Conservation (phyloP, 2,113 vertebrate species). For the Mesembrinibis cayennensis region DNA sequence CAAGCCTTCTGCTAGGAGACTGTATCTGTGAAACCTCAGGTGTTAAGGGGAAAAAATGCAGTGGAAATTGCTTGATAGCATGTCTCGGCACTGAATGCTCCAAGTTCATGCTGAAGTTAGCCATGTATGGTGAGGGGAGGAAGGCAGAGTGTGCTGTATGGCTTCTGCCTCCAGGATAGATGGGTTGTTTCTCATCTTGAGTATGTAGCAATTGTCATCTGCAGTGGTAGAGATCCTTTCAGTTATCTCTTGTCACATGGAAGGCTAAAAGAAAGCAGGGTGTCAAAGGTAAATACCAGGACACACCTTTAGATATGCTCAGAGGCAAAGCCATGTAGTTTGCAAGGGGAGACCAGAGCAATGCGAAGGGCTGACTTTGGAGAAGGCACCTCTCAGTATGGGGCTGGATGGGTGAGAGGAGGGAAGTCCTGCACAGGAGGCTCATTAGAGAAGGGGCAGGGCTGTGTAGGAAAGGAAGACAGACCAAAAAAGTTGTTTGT, state of each 20-base stretch:
- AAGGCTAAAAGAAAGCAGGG: not conserved
- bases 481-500: fast-evolving
- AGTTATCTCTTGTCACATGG: not conserved
- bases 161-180: not conserved
- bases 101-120: not conserved
- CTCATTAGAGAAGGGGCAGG: not conserved
- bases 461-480: not conserved
- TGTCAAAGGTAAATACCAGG: not conserved
- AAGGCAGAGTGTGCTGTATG: not conserved
- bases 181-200: not conserved
- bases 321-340: not conserved
- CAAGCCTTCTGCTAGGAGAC: not conserved
- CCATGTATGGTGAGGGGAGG: too few relatives aligned
- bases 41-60: not conserved
- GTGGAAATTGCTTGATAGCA: not conserved
- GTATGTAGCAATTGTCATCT: not conserved
- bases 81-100: not conserved
- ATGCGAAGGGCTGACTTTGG: not conserved
- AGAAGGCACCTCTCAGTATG: not conserved
- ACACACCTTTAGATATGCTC: not conserved
- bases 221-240: not conserved
- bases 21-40: fast-evolving
- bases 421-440: not conserved
- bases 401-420: not conserved
- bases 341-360: not conserved